Percentiles rank a stretch among this genome's conserved stretches.
These are phyloP conservation scores for Cyprinodon diabolis DNA, from an alignment of 2,797 vertebrate genomes.

Conservation along the genomic window DNA sequence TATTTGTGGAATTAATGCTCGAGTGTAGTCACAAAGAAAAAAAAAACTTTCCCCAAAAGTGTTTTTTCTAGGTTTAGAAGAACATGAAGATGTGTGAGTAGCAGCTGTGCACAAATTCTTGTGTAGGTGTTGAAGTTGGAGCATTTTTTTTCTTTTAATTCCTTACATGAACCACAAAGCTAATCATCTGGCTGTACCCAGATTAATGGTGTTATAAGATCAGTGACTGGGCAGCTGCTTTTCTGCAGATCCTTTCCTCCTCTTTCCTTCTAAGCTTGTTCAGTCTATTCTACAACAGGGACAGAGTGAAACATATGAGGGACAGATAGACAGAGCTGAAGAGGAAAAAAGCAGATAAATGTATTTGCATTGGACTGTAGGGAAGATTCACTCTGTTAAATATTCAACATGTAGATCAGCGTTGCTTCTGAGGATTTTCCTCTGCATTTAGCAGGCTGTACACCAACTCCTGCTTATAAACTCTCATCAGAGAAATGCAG, in stretches of 20 bases:
- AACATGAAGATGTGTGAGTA: not conserved
- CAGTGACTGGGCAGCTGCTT: slow-evolving; percentile 50
- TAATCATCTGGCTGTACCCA: slow-evolving; percentile 46
- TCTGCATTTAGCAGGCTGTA: slow-evolving; percentile 28
- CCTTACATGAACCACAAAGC: slow-evolving; percentile 22
- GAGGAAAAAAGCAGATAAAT: slow-evolving; percentile 35
- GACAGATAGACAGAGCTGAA: slow-evolving; percentile 32
- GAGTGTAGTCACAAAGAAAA: not conserved
- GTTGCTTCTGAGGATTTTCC: slow-evolving; percentile 23
- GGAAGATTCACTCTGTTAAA: slow-evolving; percentile 45
- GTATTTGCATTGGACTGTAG: slow-evolving; percentile 48
- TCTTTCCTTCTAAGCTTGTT: slow-evolving; percentile 58
- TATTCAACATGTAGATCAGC: slow-evolving; percentile 35
- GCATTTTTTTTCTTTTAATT: slow-evolving; percentile 24
- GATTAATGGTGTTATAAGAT: slow-evolving; percentile 70
- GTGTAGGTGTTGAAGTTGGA: slow-evolving; percentile 17
- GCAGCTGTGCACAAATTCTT: not conserved
- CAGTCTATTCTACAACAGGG: slow-evolving; percentile 44
- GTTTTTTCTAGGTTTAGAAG: not conserved
- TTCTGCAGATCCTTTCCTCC: slow-evolving; percentile 53
- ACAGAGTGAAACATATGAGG: slow-evolving; percentile 25
- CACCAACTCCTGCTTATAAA: slow-evolving; percentile 27
- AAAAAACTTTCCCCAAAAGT: no score
- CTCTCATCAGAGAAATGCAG: slow-evolving; percentile 56
- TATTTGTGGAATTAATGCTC: not conserved